A percentile compares a stretch with the other conserved stretches of the same genome.
phyloP scores from a whole-genome alignment of 2,113 vertebrate genomes.

The Pelusios castaneus region DNA sequence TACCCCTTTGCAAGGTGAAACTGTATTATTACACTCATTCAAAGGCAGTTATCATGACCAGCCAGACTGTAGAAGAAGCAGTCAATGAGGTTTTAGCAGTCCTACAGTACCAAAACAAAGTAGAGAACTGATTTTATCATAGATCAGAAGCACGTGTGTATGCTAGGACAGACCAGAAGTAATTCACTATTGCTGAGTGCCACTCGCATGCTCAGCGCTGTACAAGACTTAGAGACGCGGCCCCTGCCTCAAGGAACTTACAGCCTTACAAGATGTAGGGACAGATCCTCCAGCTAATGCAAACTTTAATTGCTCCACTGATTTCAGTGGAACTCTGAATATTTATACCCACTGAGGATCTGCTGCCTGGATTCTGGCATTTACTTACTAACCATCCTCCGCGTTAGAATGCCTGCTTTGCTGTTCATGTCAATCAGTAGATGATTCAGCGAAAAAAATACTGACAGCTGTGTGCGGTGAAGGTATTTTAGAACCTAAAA shows the following conservation, averaged over 20 bases:
- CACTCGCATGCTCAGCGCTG: neutral
- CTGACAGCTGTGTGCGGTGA: neutral
- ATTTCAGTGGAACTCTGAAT: neutral
- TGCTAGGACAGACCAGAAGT: too few relatives aligned
- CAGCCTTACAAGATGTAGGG: neutral
- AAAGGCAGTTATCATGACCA: slow-evolving; percentile 25
- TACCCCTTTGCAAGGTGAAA: neutral
- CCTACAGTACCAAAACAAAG: neutral
- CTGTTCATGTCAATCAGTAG: fast-evolving
- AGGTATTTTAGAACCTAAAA: neutral
- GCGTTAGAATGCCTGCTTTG: neutral
- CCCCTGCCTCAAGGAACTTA: neutral
- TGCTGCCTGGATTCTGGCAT: neutral
- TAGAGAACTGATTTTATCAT: neutral
- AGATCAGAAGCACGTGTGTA: too few relatives aligned
- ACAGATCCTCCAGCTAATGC: neutral
- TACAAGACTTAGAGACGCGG: neutral
- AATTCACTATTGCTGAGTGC: neutral
- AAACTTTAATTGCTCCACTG: neutral
- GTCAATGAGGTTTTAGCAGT: slow-evolving; percentile 42
- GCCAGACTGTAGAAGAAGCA: neutral
- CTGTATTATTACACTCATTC: slow-evolving; percentile 15
- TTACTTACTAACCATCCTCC: neutral
- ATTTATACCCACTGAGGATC: neutral
- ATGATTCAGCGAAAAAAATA: neutral